Evolutionary conservation across 1,140 invertebrate genomes (phyloP).

Genomic region (Halesus radiatus): DNA sequence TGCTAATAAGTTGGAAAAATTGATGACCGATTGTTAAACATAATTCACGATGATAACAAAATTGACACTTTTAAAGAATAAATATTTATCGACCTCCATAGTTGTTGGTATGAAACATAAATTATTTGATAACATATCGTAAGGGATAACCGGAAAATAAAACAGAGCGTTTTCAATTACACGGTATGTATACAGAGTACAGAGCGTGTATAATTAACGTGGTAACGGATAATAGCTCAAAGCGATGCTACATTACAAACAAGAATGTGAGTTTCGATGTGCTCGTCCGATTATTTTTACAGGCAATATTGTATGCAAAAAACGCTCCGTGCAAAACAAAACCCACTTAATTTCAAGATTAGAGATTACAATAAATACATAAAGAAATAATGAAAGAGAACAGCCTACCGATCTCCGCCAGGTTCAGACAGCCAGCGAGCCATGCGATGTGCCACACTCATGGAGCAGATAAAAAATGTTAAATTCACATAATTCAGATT

Average conservation of each 20-base stretch:
- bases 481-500: slow-evolving; percentile 2
- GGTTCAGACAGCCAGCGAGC: neutral
- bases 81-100: no score
- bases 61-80: no score
- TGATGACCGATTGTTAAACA: no score
- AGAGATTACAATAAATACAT: slow-evolving; percentile 53
- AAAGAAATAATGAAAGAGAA: slow-evolving; percentile 45
- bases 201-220: slow-evolving; percentile 49
- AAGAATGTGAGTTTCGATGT: slow-evolving; percentile 49
- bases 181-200: slow-evolving; percentile 41
- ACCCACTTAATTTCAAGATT: slow-evolving; percentile 56
- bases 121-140: neutral
- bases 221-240: slow-evolving; percentile 52
- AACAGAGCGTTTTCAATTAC: slow-evolving; percentile 47
- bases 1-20: no score
- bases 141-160: slow-evolving; percentile 24
- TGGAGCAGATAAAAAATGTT: slow-evolving; percentile 2
- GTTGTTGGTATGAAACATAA: neutral
- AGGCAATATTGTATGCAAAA: slow-evolving; percentile 45
- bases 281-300: slow-evolving; percentile 47
- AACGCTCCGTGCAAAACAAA: slow-evolving; percentile 50
- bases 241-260: slow-evolving; percentile 49
- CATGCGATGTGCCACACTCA: neutral
- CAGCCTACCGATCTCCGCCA: slow-evolving; percentile 17
- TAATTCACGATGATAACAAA: no score